These are phyloP conservation scores for Aspidoscelis tigris DNA, from an alignment of 2,113 vertebrate genomes.

Conservation along the genomic window DNA sequence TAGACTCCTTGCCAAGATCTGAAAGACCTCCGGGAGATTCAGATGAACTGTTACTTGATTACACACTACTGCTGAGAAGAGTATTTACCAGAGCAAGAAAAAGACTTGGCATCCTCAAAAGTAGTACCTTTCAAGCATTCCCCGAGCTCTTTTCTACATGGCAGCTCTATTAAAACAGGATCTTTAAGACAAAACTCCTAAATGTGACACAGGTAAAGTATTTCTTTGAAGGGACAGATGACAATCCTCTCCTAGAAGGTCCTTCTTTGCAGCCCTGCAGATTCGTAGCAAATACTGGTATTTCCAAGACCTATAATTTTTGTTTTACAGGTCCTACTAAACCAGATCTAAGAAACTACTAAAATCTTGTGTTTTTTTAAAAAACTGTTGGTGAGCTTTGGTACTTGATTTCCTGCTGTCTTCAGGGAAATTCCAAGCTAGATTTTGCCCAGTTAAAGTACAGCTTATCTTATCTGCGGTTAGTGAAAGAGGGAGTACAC, in stretches of 20 bases:
- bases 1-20: slow-evolving; percentile 76
- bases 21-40: fast-evolving
- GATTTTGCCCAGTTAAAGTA: background rate
- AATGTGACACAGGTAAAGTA: no score
- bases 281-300: background rate
- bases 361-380: background rate
- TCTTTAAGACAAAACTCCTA: no score
- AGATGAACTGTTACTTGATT: no score
- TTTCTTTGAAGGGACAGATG: no score
- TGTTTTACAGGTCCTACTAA: background rate
- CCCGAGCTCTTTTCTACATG: background rate
- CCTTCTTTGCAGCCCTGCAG: background rate
- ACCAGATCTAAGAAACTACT: background rate
- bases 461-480: background rate
- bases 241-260: no score
- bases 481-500: background rate
- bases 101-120: background rate
- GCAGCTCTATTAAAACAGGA: background rate
- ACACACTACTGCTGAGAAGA: background rate
- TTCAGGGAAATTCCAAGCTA: background rate
- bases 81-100: fast-evolving
- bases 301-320: background rate
- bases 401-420: background rate
- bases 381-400: background rate
- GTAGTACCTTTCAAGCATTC: background rate